Percentiles rank a stretch among this genome's conserved stretches.
Conservation (phyloP, 2,888 invertebrate species). For the Amiota communis region DNA sequence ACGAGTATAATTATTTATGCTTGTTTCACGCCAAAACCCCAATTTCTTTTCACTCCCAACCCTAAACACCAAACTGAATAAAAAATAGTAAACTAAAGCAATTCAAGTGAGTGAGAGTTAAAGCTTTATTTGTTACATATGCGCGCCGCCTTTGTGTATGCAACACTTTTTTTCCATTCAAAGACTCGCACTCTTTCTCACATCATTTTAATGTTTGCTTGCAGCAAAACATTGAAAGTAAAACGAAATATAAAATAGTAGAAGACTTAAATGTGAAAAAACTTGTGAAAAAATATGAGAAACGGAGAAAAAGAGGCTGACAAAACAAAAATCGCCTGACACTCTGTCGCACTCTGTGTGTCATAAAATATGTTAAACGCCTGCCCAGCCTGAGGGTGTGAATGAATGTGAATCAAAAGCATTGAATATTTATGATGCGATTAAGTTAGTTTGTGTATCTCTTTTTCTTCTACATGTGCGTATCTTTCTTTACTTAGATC, state of each 20-base stretch:
- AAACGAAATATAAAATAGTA: neutral
- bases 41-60: too few species aligned
- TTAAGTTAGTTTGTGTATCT: conserved; percentile 42
- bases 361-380: conserved; percentile 65
- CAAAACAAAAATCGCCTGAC: conserved; percentile 21
- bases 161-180: conserved; percentile 48
- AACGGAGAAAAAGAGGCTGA: conserved; percentile 15
- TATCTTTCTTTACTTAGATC: neutral
- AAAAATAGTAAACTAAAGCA: too few species aligned
- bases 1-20: conserved; percentile 28
- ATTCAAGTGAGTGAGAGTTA: neutral
- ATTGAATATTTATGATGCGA: conserved; percentile 67
- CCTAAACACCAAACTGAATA: too few species aligned
- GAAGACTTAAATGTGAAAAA: conserved; percentile 1
- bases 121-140: conserved; percentile 40
- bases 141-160: conserved; percentile 56
- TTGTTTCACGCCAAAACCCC: neutral
- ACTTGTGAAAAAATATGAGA: neutral
- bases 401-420: conserved; percentile 63
- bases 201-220: neutral
- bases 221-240: neutral
- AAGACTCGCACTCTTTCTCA: too few species aligned
- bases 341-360: conserved; percentile 24
- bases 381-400: conserved; percentile 61
- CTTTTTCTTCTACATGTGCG: neutral